Conservation (phyloP, 2,888 invertebrate genomes). For the Chrysodeixis includens region DNA sequence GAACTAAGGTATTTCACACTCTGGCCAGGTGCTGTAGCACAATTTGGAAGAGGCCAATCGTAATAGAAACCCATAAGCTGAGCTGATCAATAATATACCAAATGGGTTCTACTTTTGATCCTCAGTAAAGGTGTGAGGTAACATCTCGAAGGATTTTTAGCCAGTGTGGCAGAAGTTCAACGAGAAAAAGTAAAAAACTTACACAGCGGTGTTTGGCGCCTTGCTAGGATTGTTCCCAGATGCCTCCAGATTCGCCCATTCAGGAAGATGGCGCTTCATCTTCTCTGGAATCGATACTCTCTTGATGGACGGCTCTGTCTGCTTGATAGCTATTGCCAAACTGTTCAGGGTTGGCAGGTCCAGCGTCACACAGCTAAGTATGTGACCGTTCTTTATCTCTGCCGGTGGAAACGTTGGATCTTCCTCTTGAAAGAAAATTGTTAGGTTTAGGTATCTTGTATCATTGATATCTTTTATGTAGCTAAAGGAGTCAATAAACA, state of each 20-base stretch:
- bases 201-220: conserved; percentile 24
- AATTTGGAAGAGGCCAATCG: too few species aligned
- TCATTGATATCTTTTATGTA: not conserved
- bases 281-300: conserved; percentile 59
- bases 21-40: too few species aligned
- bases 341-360: conserved; percentile 65
- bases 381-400: conserved; percentile 69
- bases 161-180: too few species aligned
- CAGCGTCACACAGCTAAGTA: conserved; percentile 70
- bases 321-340: conserved; percentile 58
- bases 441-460: not conserved
- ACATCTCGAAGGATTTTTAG: too few species aligned
- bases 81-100: too few species aligned
- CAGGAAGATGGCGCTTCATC: conserved; percentile 45
- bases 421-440: conserved; percentile 51
- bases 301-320: conserved; percentile 56
- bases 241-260: conserved; percentile 37
- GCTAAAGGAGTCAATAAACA: conserved; percentile 10
- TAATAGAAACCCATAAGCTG: too few species aligned
- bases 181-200: too few species aligned
- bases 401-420: conserved; percentile 60
- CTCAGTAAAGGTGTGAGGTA: too few species aligned
- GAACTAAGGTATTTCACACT: too few species aligned
- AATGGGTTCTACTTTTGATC: too few species aligned
- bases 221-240: conserved; percentile 2